Evolutionary conservation across 2,888 invertebrate genomes (phyloP).

Genomic region (Synergus umbraculus): DNA sequence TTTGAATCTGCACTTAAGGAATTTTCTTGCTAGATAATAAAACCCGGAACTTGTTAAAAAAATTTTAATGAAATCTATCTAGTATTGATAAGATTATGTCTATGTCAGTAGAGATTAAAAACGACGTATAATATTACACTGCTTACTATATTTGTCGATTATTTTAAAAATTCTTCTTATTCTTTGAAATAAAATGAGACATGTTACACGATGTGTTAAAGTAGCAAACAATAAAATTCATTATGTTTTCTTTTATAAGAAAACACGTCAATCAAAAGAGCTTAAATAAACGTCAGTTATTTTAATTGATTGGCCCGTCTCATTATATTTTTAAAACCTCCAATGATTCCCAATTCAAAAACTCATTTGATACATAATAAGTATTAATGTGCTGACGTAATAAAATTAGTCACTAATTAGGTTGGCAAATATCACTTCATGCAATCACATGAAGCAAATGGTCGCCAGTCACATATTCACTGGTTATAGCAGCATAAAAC

Average conservation of each 20-base stretch:
- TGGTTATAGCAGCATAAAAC: background rate
- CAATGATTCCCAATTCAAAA: background rate
- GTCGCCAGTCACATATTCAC: background rate
- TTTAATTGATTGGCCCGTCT: background rate
- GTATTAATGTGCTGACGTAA: slow-evolving; percentile 14
- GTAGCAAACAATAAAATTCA: too few species aligned
- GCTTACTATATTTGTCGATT: too few species aligned
- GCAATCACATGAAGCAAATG: background rate
- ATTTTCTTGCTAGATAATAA: slow-evolving; percentile 9
- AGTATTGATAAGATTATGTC: background rate
- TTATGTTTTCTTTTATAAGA: too few species aligned
- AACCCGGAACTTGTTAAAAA: slow-evolving; percentile 2
- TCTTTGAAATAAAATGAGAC: too few species aligned
- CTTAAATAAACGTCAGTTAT: slow-evolving; percentile 16
- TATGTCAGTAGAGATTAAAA: background rate
- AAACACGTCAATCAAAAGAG: background rate
- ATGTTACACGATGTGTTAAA: background rate
- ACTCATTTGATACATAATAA: slow-evolving; percentile 12
- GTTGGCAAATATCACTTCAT: background rate
- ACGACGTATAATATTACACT: background rate
- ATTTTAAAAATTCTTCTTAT: too few species aligned
- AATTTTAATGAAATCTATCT: background rate
- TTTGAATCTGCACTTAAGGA: background rate
- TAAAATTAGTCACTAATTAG: background rate
- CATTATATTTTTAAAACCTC: background rate